These are phyloP conservation scores for Druon quercuslanigerum DNA, from an alignment of 1,140 invertebrate genomes.

Conservation along the genomic window DNA sequence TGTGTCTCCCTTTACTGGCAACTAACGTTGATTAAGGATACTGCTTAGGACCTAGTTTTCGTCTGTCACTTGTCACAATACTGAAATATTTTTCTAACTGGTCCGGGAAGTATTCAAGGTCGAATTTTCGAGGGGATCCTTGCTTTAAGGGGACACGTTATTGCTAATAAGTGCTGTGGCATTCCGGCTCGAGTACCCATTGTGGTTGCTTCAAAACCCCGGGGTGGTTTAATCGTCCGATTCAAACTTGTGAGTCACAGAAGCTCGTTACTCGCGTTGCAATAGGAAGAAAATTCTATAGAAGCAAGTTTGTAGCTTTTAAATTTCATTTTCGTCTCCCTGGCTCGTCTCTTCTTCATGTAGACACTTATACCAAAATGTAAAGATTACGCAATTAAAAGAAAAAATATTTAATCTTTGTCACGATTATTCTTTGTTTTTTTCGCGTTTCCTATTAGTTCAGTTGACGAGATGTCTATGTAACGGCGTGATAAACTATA, in stretches of 20 bases:
- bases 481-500: too few relatives aligned
- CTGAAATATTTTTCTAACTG: background rate
- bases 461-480: too few relatives aligned
- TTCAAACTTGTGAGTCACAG: background rate
- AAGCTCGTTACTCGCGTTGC: background rate
- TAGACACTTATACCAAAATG: too few relatives aligned
- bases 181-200: background rate
- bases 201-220: background rate
- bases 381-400: too few relatives aligned
- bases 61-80: background rate
- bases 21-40: constrained; percentile 15
- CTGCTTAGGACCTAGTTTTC: constrained; percentile 1
- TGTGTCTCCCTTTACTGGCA: background rate
- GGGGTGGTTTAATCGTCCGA: background rate
- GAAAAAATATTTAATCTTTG: too few relatives aligned
- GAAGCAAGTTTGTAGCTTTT: background rate
- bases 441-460: too few relatives aligned
- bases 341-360: background rate
- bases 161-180: constrained; percentile 13
- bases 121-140: background rate
- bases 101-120: constrained; percentile 13
- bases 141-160: constrained; percentile 5
- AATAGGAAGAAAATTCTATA: background rate
- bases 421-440: too few relatives aligned
- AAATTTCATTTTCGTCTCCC: background rate